Base-by-base conservation (phyloP, 1,140 invertebrate species). In the Copidosoma floridanum region DNA sequence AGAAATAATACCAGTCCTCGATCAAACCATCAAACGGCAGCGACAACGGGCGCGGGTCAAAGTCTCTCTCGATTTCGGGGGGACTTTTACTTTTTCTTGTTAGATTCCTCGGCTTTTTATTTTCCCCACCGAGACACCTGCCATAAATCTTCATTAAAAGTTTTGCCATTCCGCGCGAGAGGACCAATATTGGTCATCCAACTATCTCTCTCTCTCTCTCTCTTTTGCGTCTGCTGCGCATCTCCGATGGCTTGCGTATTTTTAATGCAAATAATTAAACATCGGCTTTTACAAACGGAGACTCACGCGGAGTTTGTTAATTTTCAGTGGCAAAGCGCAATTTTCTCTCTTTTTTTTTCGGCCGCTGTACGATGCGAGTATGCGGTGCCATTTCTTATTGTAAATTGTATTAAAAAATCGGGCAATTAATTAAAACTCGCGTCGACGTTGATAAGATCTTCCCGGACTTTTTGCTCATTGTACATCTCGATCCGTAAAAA, bases 1-100 rank as follows among this genome's bases (percentile, higher is more conserved):
- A 60, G 65, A 65, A 70, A 70, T 71, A 60, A 68, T 64, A 63
- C 61, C 66, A 66, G 68, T 65, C 52, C 44, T 66, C 61, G 65
- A 70, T 71, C 61, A 72, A 72, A 72, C 67, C n/a, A n/a, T n/a
- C n/a, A n/a, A n/a, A n/a, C n/a, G n/a, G n/a, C n/a, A n/a, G n/a
- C n/a, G n/a, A n/a, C n/a, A n/a, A n/a, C n/a, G n/a, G n/a, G 66
- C 2, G 7, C 2, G n/a, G 23, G 40, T 20, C 16, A 10, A 20
- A 43, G 23, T 43, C 40, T 43, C 21, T 43, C 41, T 1, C 43
- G 21, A 46, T 46, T 46, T 46, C 11, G 43, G 23, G 11, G 10
- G 23, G 14, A 3, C 21, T 44, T 4, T 43, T 43, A 20, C 7
- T 16, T 20, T n/a, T 20, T 43, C 40, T n/a, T n/a, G n/a, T n/a